Base-by-base conservation (phyloP, 2,888 invertebrate genomes). In the Plagodis pulveraria region DNA sequence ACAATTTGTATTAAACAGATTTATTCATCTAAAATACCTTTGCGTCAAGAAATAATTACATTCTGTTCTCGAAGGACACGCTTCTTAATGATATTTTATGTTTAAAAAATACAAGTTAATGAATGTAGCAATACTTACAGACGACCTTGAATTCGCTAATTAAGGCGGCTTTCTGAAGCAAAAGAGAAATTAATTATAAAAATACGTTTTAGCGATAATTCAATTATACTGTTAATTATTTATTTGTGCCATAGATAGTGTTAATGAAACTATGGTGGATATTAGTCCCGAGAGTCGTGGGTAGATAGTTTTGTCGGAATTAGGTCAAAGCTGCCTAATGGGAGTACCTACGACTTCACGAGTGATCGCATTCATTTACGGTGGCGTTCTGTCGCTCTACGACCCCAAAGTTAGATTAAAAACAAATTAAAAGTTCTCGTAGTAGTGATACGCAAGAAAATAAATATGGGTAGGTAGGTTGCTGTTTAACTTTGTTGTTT, bases 1-100 rank as follows among this genome's bases (percentile, higher is more conserved):
- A 63, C 56, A 65, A 71, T 22, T 22, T 22, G 22, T 22, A 22
- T 22, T 22, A 22, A 22, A 74, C 62, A 70, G 72, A 76, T 76
- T 74, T 73, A 74, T 74, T 58, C 67, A 22, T 63, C 50, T 51
- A 54, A 54, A 57, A 58, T 32, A 40, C 42, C 43, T 55, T 56
- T 60, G 34, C 56, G 52, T 50, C 46, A 51, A 42, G 35, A 48
- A 49, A 59, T 56, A 62, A 65, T 53, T 56, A 54, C 35, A 59
- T 53, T 52, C 34, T 9, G 54, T 57, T 46, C 58, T 22, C 22
- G 2, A 22, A 2, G 22, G 22, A 22, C 1, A 22, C 22, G 12
- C 49, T 50, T 48, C 33, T 56, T n/a, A 51, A 58, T 56, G 42
- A 62, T 53, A 58, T 62, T 53, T 55, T 12, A 65, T 51, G 51